phyloP scores from a whole-genome alignment of 2,888 invertebrate species.

The Chymomyza fuscimana region DNA sequence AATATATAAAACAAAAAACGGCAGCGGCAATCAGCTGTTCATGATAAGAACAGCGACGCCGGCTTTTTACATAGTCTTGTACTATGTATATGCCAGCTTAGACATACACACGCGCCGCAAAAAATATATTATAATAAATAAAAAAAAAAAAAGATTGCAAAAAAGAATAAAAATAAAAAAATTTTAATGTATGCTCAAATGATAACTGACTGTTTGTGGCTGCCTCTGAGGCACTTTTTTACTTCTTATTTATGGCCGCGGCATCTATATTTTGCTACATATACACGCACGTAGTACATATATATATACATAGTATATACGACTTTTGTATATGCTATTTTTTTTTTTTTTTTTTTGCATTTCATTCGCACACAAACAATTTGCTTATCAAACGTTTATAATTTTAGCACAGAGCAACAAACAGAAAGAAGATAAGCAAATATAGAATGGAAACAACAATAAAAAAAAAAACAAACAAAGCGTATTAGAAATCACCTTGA shows the following conservation, averaged over 20 bases:
- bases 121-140: slow-evolving; percentile 10
- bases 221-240: background rate
- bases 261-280: background rate
- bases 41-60: slow-evolving; percentile 15
- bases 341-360: background rate
- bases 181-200: slow-evolving; percentile 6
- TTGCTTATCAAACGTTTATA: slow-evolving; percentile 26
- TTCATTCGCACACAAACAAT: slow-evolving; percentile 9
- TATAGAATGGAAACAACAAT: slow-evolving; percentile 31
- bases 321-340: slow-evolving; percentile 1
- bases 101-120: slow-evolving; percentile 2
- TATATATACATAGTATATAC: background rate
- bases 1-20: slow-evolving; percentile 21
- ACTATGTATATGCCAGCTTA: too few relatives aligned
- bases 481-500: background rate
- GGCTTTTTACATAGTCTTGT: background rate
- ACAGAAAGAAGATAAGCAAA: background rate
- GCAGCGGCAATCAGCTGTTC: slow-evolving; percentile 43
- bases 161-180: slow-evolving; percentile 5
- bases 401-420: slow-evolving; percentile 30
- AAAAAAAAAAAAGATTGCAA: background rate
- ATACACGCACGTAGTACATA: background rate
- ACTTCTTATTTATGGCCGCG: background rate
- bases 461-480: background rate
- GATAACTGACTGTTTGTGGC: slow-evolving; percentile 1